Evolutionary conservation across 2,797 vertebrate genomes (phyloP).

Genomic region (Steatocranus sp.): DNA sequence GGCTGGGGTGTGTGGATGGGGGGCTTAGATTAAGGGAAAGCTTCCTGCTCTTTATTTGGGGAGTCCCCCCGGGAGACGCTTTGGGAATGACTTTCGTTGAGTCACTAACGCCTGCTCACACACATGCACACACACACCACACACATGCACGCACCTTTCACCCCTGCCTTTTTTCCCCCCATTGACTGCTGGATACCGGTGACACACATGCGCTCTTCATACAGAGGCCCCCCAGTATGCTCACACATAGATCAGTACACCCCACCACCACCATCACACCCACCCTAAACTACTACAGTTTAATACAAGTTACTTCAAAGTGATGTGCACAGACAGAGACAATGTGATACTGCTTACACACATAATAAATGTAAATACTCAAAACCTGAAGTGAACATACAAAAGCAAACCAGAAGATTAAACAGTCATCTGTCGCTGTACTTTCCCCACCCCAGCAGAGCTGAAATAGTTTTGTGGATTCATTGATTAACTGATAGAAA

Average conservation of each 20-base stretch:
- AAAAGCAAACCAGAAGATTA: background rate
- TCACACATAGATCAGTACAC: constrained; percentile 12
- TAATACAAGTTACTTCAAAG: background rate
- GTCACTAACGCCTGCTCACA: constrained; percentile 53
- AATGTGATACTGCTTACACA: background rate
- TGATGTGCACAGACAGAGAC: background rate
- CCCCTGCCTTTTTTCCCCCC: constrained; percentile 10
- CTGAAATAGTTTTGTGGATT: background rate
- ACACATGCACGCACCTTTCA: constrained; percentile 35
- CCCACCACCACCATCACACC: background rate
- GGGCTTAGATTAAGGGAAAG: constrained; percentile 81
- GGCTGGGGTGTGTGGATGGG: constrained; percentile 29
- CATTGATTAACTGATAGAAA: background rate
- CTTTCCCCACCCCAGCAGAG: background rate
- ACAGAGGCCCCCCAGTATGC: constrained; percentile 44
- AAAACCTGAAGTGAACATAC: background rate
- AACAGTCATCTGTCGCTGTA: background rate
- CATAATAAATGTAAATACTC: background rate
- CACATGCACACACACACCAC: background rate
- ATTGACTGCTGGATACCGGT: constrained; percentile 27
- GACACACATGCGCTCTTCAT: background rate
- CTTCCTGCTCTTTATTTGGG: constrained; percentile 81
- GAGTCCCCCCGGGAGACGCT: constrained; percentile 66
- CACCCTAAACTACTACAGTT: background rate
- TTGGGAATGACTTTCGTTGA: constrained; percentile 68